These are phyloP conservation scores for Dendrolimus pini DNA, from an alignment of 2,888 invertebrate genomes.

Conservation along the genomic window DNA sequence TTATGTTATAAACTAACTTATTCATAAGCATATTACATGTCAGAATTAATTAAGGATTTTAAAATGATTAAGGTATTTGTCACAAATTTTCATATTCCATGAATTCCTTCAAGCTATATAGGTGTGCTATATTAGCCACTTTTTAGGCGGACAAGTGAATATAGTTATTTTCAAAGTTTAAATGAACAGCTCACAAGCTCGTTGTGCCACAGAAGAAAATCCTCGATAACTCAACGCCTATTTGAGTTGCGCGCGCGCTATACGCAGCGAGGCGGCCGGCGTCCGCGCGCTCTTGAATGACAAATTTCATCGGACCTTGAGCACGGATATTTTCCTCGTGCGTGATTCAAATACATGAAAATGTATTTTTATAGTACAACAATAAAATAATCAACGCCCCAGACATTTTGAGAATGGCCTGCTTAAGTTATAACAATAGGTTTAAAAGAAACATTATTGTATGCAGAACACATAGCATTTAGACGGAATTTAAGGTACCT, in stretches of 20 bases:
- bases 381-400: conserved; percentile 2
- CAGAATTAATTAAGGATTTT: no score
- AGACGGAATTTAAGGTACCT: background rate
- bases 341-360: conserved; percentile 58
- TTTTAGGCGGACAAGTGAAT: no score
- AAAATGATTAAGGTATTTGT: no score
- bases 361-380: conserved; percentile 16
- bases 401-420: conserved; percentile 7
- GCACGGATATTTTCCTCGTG: conserved; percentile 62
- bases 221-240: conserved; percentile 30
- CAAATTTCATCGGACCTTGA: conserved; percentile 72
- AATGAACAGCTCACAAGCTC: conserved; percentile 12
- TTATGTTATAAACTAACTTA: no score
- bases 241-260: conserved; percentile 47
- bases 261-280: conserved; percentile 17
- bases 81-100: no score
- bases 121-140: no score
- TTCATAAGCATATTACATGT: no score
- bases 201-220: conserved; percentile 62
- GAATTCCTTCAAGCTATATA: no score
- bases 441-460: background rate
- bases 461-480: background rate
- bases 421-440: background rate
- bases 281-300: conserved; percentile 53
- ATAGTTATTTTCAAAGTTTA: no score